phyloP scores from a whole-genome alignment of 1,140 invertebrate species.

The Lepidurus packardi region DNA sequence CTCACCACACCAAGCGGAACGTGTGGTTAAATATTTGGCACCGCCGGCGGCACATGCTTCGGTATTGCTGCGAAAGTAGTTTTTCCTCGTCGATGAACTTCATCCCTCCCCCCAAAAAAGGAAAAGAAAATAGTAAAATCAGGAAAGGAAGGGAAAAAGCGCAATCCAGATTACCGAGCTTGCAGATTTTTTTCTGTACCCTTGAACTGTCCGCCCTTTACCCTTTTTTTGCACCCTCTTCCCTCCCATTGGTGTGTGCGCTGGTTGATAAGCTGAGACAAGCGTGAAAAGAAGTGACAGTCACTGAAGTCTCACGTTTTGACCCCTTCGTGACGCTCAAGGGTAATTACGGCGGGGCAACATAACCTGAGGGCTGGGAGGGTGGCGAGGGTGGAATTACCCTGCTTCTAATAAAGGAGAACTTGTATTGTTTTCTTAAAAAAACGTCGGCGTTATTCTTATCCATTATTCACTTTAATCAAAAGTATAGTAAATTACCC shows the following conservation, averaged over 20 bases:
- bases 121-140: background rate
- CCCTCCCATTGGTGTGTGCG: background rate
- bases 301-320: background rate
- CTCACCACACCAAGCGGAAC: background rate
- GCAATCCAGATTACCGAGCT: background rate
- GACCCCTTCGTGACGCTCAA: background rate
- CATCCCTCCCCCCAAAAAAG: background rate
- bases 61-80: background rate
- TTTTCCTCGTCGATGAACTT: constrained; percentile 8
- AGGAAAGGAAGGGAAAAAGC: background rate
- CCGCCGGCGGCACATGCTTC: background rate
- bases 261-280: background rate
- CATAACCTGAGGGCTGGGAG: background rate
- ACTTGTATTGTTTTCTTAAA: no score
- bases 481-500: no score
- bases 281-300: background rate
- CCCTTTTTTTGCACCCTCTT: background rate
- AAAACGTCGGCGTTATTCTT: no score
- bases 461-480: no score
- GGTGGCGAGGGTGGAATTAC: no score
- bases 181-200: background rate
- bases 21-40: constrained; percentile 1
- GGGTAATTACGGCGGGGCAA: background rate
- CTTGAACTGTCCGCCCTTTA: background rate
- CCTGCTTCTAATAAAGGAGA: no score